These are phyloP conservation scores for Pseudomugil gertrudae DNA, from an alignment of 2,797 vertebrate species.

Conservation along the genomic window DNA sequence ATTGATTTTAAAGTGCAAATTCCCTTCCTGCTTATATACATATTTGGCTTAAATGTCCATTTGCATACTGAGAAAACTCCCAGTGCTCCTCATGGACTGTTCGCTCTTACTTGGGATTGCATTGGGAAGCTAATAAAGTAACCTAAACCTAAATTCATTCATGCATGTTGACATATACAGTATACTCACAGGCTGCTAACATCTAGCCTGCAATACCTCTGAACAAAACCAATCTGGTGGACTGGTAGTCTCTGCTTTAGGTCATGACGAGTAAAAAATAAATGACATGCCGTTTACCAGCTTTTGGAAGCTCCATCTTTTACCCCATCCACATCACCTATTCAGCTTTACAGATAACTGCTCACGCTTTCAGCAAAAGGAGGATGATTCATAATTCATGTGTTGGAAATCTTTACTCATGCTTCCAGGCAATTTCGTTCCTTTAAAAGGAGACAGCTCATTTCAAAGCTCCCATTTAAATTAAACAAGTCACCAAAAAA, in stretches of 20 bases:
- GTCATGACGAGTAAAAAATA: constrained; percentile 44
- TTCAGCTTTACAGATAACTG: constrained; percentile 16
- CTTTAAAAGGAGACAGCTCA: constrained; percentile 27
- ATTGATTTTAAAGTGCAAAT: neutral
- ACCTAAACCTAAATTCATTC: constrained; percentile 23
- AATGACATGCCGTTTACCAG: constrained; percentile 35
- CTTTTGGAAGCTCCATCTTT: constrained; percentile 20
- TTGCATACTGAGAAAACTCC: neutral
- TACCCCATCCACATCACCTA: constrained; percentile 12
- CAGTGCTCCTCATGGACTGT: neutral
- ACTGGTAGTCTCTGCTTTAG: constrained; percentile 27
- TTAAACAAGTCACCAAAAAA: constrained; percentile 17
- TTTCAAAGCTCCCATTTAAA: constrained; percentile 49
- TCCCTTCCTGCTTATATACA: neutral
- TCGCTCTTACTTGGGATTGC: neutral
- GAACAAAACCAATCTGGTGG: constrained; percentile 17
- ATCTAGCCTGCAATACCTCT: neutral
- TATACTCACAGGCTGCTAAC: constrained; percentile 1
- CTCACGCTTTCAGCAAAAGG: constrained; percentile 30
- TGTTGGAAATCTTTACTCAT: constrained; percentile 19
- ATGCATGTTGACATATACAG: constrained; percentile 6
- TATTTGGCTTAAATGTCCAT: neutral
- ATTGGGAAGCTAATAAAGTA: constrained; percentile 24
- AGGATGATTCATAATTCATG: constrained; percentile 35
- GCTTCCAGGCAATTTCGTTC: constrained; percentile 28